Evolutionary conservation across 2,888 invertebrate genomes (phyloP).

Genomic region (Drosophila mercatorum): DNA sequence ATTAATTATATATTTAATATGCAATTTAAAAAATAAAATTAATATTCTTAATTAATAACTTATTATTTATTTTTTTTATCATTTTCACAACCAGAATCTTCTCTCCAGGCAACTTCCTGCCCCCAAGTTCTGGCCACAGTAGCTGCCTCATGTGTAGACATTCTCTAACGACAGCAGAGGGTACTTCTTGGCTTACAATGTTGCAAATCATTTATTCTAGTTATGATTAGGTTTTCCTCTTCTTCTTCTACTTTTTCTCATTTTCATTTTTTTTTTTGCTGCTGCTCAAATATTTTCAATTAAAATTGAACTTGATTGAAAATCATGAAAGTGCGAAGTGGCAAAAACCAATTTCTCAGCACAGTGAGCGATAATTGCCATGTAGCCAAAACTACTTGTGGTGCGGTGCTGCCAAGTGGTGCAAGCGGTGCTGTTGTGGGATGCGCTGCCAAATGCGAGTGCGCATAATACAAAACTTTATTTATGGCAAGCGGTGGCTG

Average conservation of each 20-base stretch:
- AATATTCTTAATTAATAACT: not conserved
- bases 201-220: constrained; percentile 25
- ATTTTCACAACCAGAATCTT: not conserved
- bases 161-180: not conserved
- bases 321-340: constrained; percentile 80
- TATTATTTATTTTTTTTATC: too few relatives aligned
- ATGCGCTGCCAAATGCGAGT: constrained; percentile 77
- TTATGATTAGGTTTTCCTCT: constrained; percentile 29
- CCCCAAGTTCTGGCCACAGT: constrained; percentile 1
- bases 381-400: constrained; percentile 36
- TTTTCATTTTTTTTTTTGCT: constrained; percentile 20
- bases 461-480: constrained; percentile 78
- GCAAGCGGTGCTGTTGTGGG: constrained; percentile 66
- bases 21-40: not conserved
- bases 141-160: constrained; percentile 2
- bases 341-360: constrained; percentile 80
- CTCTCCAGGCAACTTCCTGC: not conserved
- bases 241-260: constrained; percentile 11
- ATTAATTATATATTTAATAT: too few relatives aligned
- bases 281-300: constrained; percentile 70
- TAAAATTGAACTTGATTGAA: constrained; percentile 80
- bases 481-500: constrained; percentile 70
- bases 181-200: constrained; percentile 23
- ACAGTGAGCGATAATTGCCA: constrained; percentile 79
- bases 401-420: not conserved